phyloP scores from a whole-genome alignment of 2,113 vertebrate species.

The Hippolais icterina region DNA sequence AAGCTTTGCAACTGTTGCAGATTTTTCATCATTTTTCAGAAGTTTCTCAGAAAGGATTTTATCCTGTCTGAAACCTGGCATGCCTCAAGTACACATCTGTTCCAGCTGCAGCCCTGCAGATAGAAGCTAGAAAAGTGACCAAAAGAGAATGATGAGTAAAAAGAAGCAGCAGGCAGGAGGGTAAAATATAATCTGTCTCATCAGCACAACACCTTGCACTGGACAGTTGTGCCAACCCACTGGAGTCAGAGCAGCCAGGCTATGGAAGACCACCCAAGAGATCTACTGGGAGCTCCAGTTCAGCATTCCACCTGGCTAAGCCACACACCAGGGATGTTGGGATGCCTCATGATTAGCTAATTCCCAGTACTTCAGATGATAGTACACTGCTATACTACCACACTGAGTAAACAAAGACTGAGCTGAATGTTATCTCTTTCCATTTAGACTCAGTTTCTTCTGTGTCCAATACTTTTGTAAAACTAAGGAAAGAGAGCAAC shows the following conservation, averaged over 20 bases:
- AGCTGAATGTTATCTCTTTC: background rate
- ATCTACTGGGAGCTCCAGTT: background rate
- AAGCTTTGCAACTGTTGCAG: background rate
- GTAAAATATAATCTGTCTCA: background rate
- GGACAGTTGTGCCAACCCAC: background rate
- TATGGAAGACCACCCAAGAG: background rate
- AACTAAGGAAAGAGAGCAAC: background rate
- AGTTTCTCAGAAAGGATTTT: background rate
- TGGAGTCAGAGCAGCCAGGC: background rate
- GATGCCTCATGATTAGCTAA: background rate
- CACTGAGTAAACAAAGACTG: background rate
- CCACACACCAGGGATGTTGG: background rate
- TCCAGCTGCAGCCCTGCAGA: background rate
- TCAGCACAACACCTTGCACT: background rate
- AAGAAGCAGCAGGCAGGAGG: background rate
- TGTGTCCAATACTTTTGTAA: background rate
- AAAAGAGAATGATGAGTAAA: background rate
- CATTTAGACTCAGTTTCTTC: background rate
- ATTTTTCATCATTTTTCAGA: background rate
- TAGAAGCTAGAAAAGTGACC: background rate
- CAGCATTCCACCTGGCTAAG: background rate
- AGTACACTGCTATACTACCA: background rate
- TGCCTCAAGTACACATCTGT: background rate
- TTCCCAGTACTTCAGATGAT: background rate
- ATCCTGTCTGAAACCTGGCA: background rate